Conservation (phyloP, 2,113 vertebrate genomes). For the Odocoileus virginianus region DNA sequence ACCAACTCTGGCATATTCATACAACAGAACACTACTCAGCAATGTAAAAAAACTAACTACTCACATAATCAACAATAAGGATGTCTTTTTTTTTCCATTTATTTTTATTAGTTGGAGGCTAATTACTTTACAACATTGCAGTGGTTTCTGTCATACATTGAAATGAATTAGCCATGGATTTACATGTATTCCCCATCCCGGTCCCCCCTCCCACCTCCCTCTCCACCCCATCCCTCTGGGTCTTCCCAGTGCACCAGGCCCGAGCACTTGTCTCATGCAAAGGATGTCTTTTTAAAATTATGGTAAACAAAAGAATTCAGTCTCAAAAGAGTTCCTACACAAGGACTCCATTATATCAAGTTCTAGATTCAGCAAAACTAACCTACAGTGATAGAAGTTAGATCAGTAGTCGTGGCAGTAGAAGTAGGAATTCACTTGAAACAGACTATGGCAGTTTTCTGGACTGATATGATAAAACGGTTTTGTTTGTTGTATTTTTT, state of each 20-base stretch:
- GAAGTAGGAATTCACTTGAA: background rate
- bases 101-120: too few relatives aligned
- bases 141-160: too few relatives aligned
- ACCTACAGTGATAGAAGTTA: background rate
- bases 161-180: too few relatives aligned
- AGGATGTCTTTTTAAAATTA: background rate
- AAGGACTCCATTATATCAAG: background rate
- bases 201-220: too few relatives aligned
- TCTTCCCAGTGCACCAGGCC: too few relatives aligned
- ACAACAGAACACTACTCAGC: background rate
- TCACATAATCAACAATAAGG: background rate
- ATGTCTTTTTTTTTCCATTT: background rate
- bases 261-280: background rate
- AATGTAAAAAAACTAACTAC: background rate
- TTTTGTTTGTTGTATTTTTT: background rate
- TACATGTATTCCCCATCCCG: too few relatives aligned
- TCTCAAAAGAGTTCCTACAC: background rate
- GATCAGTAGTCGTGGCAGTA: background rate
- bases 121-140: too few relatives aligned
- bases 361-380: background rate
- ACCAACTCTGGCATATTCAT: background rate
- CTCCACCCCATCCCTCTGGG: too few relatives aligned
- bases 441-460: background rate
- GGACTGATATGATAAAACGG: background rate
- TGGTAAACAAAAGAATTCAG: background rate